These are phyloP conservation scores for Pogonocichla stellata DNA, from an alignment of 2,113 vertebrate genomes.

Conservation along the genomic window DNA sequence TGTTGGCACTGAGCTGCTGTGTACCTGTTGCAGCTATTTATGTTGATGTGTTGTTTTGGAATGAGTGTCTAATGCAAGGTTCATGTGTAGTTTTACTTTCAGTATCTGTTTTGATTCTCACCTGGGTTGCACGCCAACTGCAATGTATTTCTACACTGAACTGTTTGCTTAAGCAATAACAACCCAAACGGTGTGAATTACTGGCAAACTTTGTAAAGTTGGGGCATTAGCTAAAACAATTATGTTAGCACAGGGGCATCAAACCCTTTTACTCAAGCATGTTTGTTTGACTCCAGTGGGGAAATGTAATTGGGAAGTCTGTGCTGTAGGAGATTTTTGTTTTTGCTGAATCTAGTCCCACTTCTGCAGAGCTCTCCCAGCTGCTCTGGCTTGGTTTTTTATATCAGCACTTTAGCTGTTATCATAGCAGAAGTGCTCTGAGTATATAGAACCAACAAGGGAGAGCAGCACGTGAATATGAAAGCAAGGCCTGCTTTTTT, in stretches of 20 bases:
- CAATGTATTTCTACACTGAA: constrained; percentile 66
- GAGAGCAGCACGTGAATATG: background rate
- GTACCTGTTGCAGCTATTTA: constrained; percentile 58
- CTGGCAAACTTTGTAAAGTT: constrained; percentile 62
- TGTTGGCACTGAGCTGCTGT: constrained; percentile 68
- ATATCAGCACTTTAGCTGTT: constrained; percentile 42
- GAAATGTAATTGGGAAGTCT: background rate
- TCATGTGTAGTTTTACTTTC: constrained; percentile 60
- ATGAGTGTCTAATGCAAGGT: constrained; percentile 54
- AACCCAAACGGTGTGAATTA: constrained; percentile 77
- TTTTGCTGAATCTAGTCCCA: background rate
- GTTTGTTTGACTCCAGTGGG: background rate
- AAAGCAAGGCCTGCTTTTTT: background rate
- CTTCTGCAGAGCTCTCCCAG: constrained; percentile 13
- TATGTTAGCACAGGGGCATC: background rate
- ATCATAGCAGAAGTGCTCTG: background rate
- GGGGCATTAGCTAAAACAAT: constrained; percentile 69
- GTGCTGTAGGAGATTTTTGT: background rate
- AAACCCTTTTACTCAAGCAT: constrained; percentile 5
- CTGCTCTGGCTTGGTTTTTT: constrained; percentile 23
- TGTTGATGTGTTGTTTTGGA: constrained; percentile 44
- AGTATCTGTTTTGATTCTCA: constrained; percentile 45
- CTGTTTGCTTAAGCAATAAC: constrained; percentile 86
- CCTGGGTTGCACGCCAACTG: constrained; percentile 5
- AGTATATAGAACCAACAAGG: constrained; percentile 23